Conservation (phyloP, 2,797 vertebrate genomes). For the Ceryle rudis region DNA sequence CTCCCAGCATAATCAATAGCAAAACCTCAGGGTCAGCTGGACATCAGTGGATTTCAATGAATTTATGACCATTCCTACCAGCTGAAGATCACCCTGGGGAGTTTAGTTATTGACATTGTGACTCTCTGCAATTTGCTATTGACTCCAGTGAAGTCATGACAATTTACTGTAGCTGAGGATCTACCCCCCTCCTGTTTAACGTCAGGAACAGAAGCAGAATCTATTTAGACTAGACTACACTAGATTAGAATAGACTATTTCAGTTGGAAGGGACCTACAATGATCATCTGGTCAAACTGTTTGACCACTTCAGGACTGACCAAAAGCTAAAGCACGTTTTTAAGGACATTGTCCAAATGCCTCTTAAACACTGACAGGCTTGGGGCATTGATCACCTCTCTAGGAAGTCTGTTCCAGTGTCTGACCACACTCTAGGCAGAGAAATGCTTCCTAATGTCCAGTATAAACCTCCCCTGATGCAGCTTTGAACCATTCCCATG, state of each 20-base stretch:
- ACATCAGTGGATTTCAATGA: conserved; percentile 32
- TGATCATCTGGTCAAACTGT: neutral
- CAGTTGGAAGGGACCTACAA: neutral
- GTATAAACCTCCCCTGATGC: neutral
- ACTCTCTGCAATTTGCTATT: conserved; percentile 35
- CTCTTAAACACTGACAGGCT: neutral
- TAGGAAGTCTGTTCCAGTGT: neutral
- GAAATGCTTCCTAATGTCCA: neutral
- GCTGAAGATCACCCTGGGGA: conserved; percentile 29
- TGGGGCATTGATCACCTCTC: neutral
- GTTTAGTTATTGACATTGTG: conserved; percentile 14
- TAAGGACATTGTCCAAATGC: neutral
- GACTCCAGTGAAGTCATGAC: neutral
- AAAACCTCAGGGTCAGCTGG: conserved; percentile 32
- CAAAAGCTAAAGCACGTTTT: neutral
- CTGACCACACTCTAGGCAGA: neutral
- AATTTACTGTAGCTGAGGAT: conserved; percentile 26
- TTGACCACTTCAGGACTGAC: neutral
- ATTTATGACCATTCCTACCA: neutral
- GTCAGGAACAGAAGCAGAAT: neutral
- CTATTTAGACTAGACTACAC: neutral
- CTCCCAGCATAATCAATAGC: conserved; percentile 12
- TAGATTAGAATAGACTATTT: neutral
- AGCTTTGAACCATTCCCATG: accelerated
- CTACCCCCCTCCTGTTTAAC: neutral